phyloP scores from a whole-genome alignment of 1,140 invertebrate species.

The Condylostylus longicornis region DNA sequence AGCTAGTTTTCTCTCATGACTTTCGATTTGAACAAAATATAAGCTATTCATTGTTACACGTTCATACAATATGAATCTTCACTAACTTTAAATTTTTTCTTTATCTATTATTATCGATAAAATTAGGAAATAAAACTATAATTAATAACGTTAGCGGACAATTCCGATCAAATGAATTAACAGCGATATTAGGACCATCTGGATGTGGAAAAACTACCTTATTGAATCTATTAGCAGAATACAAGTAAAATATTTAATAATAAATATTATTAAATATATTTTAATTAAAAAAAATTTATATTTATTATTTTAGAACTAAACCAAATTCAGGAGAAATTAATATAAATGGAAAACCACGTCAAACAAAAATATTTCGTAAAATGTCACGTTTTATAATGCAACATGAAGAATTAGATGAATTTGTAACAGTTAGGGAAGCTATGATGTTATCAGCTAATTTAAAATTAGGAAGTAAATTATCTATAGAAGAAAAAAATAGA shows the following conservation, averaged over 20 bases:
- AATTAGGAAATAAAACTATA: slow-evolving; percentile 15
- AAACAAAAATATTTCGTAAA: slow-evolving; percentile 65
- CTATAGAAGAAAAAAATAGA: slow-evolving; percentile 45
- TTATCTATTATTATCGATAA: not conserved
- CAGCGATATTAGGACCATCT: slow-evolving; percentile 67
- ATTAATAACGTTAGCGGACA: slow-evolving; percentile 20
- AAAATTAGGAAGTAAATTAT: slow-evolving; percentile 57
- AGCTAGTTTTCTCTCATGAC: slow-evolving; percentile 7
- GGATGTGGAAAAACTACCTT: slow-evolving; percentile 84
- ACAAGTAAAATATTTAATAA: slow-evolving; percentile 43
- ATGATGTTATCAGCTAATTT: slow-evolving; percentile 77
- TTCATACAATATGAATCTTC: too few relatives aligned
- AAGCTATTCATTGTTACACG: not conserved
- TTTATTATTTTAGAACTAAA: slow-evolving; percentile 6
- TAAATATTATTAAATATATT: too few relatives aligned
- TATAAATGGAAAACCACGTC: slow-evolving; percentile 58
- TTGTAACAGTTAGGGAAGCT: slow-evolving; percentile 70
- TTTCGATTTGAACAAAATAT: not conserved
- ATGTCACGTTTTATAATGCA: slow-evolving; percentile 91
- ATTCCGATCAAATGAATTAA: slow-evolving; percentile 40
- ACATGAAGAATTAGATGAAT: slow-evolving; percentile 71
- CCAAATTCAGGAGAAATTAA: slow-evolving; percentile 45
- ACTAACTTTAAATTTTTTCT: not conserved
- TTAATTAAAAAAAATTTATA: not conserved
- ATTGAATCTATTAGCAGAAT: slow-evolving; percentile 69